Conservation (phyloP, 2,113 vertebrate species). For the Pseudorhombus dupliciocellatus region DNA sequence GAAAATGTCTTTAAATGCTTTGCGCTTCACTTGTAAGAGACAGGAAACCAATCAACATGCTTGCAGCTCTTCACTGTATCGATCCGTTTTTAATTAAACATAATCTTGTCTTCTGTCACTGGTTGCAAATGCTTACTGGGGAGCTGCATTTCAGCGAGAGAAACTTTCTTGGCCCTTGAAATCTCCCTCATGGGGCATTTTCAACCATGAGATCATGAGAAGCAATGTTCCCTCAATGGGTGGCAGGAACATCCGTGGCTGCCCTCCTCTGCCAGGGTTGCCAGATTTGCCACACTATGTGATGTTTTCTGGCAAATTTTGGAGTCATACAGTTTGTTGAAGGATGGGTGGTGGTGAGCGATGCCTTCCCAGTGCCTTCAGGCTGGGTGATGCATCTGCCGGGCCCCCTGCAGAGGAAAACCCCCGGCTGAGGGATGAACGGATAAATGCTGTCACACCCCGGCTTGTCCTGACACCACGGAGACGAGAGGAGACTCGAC, state of each 20-base stretch:
- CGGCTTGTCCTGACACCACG: conserved; percentile 53
- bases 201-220: no score
- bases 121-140: neutral
- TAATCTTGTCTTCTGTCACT: neutral
- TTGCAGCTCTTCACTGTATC: neutral
- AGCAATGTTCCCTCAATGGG: neutral
- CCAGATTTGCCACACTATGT: conserved; percentile 32
- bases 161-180: neutral
- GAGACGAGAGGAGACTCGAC: neutral
- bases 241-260: neutral
- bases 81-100: neutral
- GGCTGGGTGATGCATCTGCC: conserved; percentile 80
- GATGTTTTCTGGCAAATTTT: conserved; percentile 42
- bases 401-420: conserved; percentile 63
- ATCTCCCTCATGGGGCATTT: neutral
- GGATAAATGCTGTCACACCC: conserved; percentile 72
- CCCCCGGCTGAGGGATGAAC: conserved; percentile 60
- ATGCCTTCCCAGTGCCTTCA: conserved; percentile 41
- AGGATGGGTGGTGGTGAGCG: conserved; percentile 35
- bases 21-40: neutral
- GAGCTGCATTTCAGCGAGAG: no score
- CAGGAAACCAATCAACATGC: neutral
- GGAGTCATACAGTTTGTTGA: conserved; percentile 53
- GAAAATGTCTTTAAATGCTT: neutral
- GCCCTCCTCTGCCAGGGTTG: conserved; percentile 12